phyloP scores from a whole-genome alignment of 2,888 invertebrate species.

The Drosophila suboccidentalis region DNA sequence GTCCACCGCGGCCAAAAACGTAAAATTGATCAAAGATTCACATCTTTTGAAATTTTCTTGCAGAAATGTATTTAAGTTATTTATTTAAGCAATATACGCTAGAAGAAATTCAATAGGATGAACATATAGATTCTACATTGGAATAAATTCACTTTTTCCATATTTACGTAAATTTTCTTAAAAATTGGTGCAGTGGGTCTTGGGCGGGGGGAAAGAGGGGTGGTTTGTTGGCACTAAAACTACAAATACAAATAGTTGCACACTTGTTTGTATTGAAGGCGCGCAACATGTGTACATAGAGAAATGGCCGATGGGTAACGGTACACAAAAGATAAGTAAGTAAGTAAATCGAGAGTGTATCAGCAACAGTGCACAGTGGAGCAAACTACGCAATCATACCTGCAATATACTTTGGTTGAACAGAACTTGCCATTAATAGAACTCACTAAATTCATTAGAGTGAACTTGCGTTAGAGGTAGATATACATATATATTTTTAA shows the following conservation, averaged over 20 bases:
- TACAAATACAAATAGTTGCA: conserved; percentile 71
- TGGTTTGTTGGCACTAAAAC: conserved; percentile 51
- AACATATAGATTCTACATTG: no score
- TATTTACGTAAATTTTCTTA: no score
- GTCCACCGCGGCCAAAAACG: no score
- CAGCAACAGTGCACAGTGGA: conserved; percentile 17
- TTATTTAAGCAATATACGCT: no score
- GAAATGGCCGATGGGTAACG: conserved; percentile 45
- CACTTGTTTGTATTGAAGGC: conserved; percentile 39
- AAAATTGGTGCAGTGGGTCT: conserved; percentile 9
- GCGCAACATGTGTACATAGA: conserved; percentile 27
- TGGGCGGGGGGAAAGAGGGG: neutral
- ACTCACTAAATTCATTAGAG: conserved; percentile 15
- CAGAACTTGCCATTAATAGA: no score
- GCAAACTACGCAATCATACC: neutral
- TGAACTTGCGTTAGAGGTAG: conserved; percentile 17
- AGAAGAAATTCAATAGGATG: no score
- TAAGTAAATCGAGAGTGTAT: conserved; percentile 21
- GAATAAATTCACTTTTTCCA: no score
- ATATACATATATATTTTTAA: no score
- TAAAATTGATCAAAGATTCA: no score
- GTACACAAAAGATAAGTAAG: conserved; percentile 56
- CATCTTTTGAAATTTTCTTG: no score
- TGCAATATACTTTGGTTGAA: neutral
- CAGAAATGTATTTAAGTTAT: no score